phyloP scores from a whole-genome alignment of 2,797 vertebrate genomes.

The Pseudotriccus pelzelni region DNA sequence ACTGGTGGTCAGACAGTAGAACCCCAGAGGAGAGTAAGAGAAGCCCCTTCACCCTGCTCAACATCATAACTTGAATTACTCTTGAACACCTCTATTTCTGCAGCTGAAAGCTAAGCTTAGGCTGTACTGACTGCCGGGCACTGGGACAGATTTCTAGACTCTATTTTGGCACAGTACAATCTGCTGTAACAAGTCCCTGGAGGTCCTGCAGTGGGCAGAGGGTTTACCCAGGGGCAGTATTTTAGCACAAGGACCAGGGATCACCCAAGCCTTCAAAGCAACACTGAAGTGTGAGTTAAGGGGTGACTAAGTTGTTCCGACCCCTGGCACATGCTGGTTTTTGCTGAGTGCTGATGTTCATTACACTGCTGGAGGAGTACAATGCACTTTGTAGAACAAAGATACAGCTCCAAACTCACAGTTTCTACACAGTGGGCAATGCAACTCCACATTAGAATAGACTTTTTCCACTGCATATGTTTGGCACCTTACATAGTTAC shows the following conservation, averaged over 20 bases:
- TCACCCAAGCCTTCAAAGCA: neutral
- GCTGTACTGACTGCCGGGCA: neutral
- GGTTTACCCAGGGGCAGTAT: neutral
- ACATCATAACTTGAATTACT: no score
- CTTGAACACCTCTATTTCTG: neutral
- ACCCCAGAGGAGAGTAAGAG: neutral
- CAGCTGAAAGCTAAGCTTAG: neutral
- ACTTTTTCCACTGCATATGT: neutral
- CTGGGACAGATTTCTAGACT: neutral
- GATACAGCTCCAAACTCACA: neutral
- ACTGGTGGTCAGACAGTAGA: neutral
- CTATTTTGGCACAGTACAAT: neutral
- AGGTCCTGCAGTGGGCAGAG: neutral
- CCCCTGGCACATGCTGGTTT: neutral
- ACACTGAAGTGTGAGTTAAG: neutral
- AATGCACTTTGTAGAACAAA: neutral
- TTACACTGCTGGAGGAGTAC: neutral
- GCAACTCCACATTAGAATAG: neutral
- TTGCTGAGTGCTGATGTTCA: neutral
- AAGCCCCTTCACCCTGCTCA: neutral
- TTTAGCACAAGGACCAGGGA: neutral
- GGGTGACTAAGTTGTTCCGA: neutral
- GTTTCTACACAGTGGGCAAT: neutral
- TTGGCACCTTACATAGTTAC: neutral
- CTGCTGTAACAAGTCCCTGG: neutral